A percentile compares a stretch with the other conserved stretches of the same genome.
Evolutionary conservation across 1,140 invertebrate species (phyloP).

Genomic region (Helicoverpa armigera): DNA sequence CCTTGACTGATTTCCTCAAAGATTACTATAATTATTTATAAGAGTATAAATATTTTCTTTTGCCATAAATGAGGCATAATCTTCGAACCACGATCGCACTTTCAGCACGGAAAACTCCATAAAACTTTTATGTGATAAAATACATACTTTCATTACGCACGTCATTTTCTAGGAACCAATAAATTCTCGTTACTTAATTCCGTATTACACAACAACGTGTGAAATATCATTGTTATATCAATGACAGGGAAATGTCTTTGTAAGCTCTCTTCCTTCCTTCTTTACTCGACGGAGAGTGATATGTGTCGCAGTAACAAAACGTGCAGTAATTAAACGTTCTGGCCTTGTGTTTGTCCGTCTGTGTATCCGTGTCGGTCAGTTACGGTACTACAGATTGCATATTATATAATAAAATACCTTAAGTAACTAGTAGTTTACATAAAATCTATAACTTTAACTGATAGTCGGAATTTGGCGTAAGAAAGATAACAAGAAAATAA

Average conservation of each 20-base stretch:
- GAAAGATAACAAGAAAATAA: no score
- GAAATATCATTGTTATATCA: not conserved
- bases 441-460: not conserved
- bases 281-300: not conserved
- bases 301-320: not conserved
- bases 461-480: not conserved
- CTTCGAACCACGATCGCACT: no score
- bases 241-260: slow-evolving; percentile 15
- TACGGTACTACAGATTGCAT: not conserved
- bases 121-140: no score
- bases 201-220: not conserved
- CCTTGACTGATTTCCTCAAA: no score
- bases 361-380: slow-evolving; percentile 16
- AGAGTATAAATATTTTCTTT: no score
- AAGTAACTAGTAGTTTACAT: not conserved
- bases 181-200: not conserved
- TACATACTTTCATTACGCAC: no score
- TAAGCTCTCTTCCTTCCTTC: slow-evolving; percentile 3
- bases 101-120: no score
- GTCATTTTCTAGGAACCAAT: slow-evolving; percentile 16
- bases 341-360: slow-evolving; percentile 21
- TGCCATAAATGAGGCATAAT: no score
- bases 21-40: no score
- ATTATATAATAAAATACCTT: not conserved
- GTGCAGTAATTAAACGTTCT: not conserved